phyloP scores from a whole-genome alignment of 1,140 invertebrate genomes.

The Calosoma granatense region DNA sequence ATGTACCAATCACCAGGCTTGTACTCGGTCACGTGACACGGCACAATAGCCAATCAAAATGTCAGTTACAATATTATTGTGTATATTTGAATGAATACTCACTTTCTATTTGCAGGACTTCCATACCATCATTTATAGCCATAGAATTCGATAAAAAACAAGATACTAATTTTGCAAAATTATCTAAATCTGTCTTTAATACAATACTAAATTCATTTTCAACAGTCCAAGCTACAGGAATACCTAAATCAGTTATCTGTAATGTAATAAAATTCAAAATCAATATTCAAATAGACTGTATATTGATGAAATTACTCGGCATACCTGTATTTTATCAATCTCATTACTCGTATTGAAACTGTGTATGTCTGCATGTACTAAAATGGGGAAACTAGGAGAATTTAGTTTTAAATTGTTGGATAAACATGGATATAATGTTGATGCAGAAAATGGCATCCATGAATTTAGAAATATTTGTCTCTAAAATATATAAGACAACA shows the following conservation, averaged over 20 bases:
- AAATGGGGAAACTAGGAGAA: slow-evolving; percentile 8
- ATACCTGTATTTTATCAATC: background rate
- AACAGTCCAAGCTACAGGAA: slow-evolving; percentile 51
- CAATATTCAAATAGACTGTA: background rate
- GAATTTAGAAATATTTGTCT: slow-evolving; percentile 3
- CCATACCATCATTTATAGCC: slow-evolving; percentile 51
- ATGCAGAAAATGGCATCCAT: background rate
- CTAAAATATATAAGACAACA: slow-evolving; percentile 13
- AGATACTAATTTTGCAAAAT: slow-evolving; percentile 47
- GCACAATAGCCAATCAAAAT: no score
- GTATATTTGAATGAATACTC: no score
- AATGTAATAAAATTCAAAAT: slow-evolving; percentile 17
- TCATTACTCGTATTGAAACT: slow-evolving; percentile 5
- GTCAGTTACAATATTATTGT: no score
- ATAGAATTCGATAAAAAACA: slow-evolving; percentile 46
- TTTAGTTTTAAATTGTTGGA: slow-evolving; percentile 9
- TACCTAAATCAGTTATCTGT: slow-evolving; percentile 57
- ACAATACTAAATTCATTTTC: slow-evolving; percentile 48
- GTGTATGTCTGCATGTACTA: slow-evolving; percentile 7
- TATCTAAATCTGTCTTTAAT: slow-evolving; percentile 51
- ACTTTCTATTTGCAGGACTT: slow-evolving; percentile 54
- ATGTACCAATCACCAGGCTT: no score
- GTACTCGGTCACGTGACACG: no score
- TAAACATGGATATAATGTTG: background rate
- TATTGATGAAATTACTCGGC: background rate